Conservation (phyloP, 2,888 invertebrate genomes). For the Philonicus albiceps region DNA sequence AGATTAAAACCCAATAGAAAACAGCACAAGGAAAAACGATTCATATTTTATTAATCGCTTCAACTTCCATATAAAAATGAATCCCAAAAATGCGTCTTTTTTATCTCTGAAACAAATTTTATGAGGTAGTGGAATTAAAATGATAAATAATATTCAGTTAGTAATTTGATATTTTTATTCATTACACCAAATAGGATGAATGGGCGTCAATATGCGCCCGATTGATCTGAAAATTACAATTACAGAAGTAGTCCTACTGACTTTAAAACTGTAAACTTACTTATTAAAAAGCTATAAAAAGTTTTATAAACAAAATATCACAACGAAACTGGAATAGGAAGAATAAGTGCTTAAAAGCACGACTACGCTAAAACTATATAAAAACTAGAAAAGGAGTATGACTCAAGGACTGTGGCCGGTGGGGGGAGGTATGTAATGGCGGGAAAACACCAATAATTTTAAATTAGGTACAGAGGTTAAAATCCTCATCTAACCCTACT, state of each 20-base stretch:
- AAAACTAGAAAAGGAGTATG: neutral
- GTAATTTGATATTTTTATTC: neutral
- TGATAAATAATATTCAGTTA: neutral
- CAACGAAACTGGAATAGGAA: neutral
- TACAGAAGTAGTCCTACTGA: slow-evolving; percentile 15
- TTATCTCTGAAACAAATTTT: too few species aligned
- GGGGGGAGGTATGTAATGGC: neutral
- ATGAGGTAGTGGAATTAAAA: neutral
- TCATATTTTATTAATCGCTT: too few species aligned
- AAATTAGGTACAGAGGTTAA: neutral
- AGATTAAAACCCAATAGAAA: too few species aligned
- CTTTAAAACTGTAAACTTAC: slow-evolving; percentile 18
- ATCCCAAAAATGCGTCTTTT: too few species aligned
- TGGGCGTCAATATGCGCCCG: slow-evolving; percentile 26
- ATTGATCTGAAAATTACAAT: slow-evolving; percentile 20
- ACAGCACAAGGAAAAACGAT: too few species aligned
- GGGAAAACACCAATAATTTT: neutral
- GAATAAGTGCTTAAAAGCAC: neutral
- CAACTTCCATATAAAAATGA: too few species aligned
- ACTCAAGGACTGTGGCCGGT: neutral
- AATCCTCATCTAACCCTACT: neutral
- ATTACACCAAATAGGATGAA: slow-evolving; percentile 24
- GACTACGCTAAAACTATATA: neutral
- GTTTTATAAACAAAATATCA: slow-evolving; percentile 18
- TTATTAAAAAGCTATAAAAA: slow-evolving; percentile 2